A percentile compares a stretch with the other conserved stretches of the same genome.
Conservation (phyloP, 2,888 invertebrate species). For the Cantharis flavilabris region DNA sequence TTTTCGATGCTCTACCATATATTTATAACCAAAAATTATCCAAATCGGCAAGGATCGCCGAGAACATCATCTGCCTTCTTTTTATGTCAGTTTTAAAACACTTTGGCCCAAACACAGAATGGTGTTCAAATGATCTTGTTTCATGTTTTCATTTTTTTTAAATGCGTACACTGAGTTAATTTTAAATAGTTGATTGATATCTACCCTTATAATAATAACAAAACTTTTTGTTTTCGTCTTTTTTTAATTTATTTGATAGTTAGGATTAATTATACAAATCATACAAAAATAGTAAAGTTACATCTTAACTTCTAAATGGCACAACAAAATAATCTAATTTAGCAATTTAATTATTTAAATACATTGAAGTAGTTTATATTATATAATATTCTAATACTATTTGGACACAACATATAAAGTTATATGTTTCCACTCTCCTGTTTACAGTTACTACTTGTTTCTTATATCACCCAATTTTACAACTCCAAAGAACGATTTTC, state of each 20-base stretch:
- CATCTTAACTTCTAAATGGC: background rate
- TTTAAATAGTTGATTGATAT: background rate
- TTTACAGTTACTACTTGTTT: conserved; percentile 33
- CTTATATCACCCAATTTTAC: conserved; percentile 68
- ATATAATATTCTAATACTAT: background rate
- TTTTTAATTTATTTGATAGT: background rate
- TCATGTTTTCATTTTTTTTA: too few relatives aligned
- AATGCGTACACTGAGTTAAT: too few relatives aligned
- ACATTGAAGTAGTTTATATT: background rate
- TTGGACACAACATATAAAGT: background rate
- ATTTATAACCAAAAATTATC: too few relatives aligned
- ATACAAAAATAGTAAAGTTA: background rate
- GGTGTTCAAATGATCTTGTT: too few relatives aligned
- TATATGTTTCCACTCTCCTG: background rate
- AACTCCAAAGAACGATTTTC: conserved; percentile 84
- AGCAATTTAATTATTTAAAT: background rate
- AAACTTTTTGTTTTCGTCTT: background rate
- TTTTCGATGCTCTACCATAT: too few relatives aligned
- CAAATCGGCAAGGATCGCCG: too few relatives aligned
- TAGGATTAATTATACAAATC: background rate
- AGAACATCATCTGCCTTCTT: too few relatives aligned
- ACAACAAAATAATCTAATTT: background rate
- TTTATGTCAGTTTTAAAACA: too few relatives aligned
- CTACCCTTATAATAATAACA: background rate
- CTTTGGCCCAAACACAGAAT: too few relatives aligned